Base-by-base conservation (phyloP, 2,888 invertebrate genomes). In the Thalpophila matura region DNA sequence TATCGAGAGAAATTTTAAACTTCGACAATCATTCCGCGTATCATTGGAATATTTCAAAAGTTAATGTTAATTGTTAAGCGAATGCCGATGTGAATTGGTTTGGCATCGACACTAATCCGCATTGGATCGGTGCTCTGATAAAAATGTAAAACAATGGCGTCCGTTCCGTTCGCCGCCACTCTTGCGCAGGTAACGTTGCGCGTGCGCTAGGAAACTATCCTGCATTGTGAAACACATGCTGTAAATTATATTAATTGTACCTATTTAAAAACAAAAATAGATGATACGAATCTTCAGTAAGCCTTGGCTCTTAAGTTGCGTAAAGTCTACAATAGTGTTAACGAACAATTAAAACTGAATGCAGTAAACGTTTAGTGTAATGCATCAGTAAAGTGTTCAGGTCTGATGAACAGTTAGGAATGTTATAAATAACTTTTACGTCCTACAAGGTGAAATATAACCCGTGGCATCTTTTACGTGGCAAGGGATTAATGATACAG, bases 61-160 rank as follows among this genome's bases (percentile, higher is more conserved):
- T 24, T 6, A 33, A 58, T 22, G 14, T 70, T 76, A 33, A 53
- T 26, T 55, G 27, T 69, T 77, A 85, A 85, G 59, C 82, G 84
- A 88, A 88, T 87, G 81, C 81, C 69, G 7, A 50, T 57, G 57
- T 57, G 74, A 57, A 70, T 81, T 60, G 61, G 74, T 76, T 77
- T 66, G 63, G 66, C 85, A 88, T 90, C 87, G 87, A 89, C 90
- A 89, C 81, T 89, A 89, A 91, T 92, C 87, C 88, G 82, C 77
- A 79, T 70, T 72, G 88, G 91, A 92, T 92, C 85, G 82, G 65
- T 51, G 72, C 69, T 72, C 76, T 74, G 91, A 90, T 92, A 92
- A 88, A 81, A 81, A 84, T 85, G 85, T 86, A 84, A 79, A 84
- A 88, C 88, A 88, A 88, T 87, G 66, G 84, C 56, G 62, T 54